A percentile compares a stretch with the other conserved stretches of the same genome.
These are phyloP conservation scores for Schizaphis graminum DNA, from an alignment of 2,888 invertebrate genomes.

Conservation along the genomic window DNA sequence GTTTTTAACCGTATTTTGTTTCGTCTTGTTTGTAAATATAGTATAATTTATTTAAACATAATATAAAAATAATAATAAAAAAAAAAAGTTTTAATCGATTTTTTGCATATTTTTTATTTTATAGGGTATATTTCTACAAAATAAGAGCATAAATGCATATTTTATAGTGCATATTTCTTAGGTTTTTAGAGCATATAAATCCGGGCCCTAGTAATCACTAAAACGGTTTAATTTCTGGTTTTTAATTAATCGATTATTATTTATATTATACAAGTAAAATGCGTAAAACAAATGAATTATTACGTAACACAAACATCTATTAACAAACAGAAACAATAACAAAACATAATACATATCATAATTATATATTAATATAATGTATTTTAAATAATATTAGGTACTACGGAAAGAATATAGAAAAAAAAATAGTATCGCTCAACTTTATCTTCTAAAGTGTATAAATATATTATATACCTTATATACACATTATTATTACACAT, in stretches of 20 bases:
- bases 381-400: slow-evolving; percentile 34
- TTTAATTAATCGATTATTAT: background rate
- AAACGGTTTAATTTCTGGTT: background rate
- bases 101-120: too few species aligned
- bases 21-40: too few species aligned
- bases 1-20: too few species aligned
- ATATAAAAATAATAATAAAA: too few species aligned
- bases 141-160: too few species aligned
- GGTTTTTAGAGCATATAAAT: too few species aligned
- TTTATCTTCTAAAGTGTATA: background rate
- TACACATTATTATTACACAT: background rate
- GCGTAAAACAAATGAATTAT: slow-evolving; percentile 52
- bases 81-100: too few species aligned
- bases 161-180: too few species aligned
- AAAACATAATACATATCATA: slow-evolving; percentile 30
- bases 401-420: background rate
- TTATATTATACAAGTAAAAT: slow-evolving; percentile 1
- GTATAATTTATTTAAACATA: too few species aligned
- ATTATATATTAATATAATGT: background rate
- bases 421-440: background rate
- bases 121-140: too few species aligned
- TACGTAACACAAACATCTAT: slow-evolving; percentile 53
- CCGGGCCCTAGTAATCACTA: too few species aligned
- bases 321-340: slow-evolving; percentile 64
- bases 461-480: background rate